Percentiles rank a stretch among this genome's conserved stretches.
Evolutionary conservation across 1,140 invertebrate genomes (phyloP).

Genomic region (Achroia grisella): DNA sequence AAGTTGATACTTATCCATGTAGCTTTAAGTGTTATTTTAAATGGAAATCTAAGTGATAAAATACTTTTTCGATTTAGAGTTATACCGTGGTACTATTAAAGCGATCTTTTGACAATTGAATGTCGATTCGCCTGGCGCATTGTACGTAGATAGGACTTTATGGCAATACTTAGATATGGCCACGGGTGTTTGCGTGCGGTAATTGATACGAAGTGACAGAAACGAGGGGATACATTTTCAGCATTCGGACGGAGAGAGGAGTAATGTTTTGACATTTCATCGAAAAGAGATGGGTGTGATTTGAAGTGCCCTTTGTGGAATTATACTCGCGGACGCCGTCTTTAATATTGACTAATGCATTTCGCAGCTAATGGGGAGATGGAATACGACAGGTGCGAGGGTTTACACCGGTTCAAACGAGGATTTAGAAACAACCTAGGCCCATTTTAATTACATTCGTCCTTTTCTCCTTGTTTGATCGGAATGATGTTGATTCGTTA

Average conservation of each 20-base stretch:
- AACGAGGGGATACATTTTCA: constrained; percentile 53
- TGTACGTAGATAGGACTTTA: constrained; percentile 61
- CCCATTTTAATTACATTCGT: constrained; percentile 2
- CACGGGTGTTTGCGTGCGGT: constrained; percentile 68
- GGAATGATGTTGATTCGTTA: too few species aligned
- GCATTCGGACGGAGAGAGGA: constrained; percentile 53
- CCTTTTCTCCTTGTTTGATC: background rate
- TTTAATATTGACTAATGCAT: constrained; percentile 73
- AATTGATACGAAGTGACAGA: constrained; percentile 72
- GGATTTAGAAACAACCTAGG: constrained; percentile 14
- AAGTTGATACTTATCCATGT: constrained; percentile 40
- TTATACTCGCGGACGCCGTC: constrained; percentile 64
- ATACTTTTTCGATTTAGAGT: constrained; percentile 41
- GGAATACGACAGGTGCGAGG: constrained; percentile 60
- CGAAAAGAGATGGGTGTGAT: constrained; percentile 69
- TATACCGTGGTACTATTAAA: constrained; percentile 54
- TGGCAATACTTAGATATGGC: constrained; percentile 15
- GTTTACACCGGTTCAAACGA: constrained; percentile 21
- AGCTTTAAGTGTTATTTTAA: constrained; percentile 43
- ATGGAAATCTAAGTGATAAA: constrained; percentile 24
- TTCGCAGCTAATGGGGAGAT: constrained; percentile 60
- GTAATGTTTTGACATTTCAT: constrained; percentile 69
- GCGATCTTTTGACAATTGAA: constrained; percentile 71
- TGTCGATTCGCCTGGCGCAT: constrained; percentile 57
- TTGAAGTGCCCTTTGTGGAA: constrained; percentile 73